phyloP scores from a whole-genome alignment of 2,888 invertebrate species.

The Cotesia congregata region DNA sequence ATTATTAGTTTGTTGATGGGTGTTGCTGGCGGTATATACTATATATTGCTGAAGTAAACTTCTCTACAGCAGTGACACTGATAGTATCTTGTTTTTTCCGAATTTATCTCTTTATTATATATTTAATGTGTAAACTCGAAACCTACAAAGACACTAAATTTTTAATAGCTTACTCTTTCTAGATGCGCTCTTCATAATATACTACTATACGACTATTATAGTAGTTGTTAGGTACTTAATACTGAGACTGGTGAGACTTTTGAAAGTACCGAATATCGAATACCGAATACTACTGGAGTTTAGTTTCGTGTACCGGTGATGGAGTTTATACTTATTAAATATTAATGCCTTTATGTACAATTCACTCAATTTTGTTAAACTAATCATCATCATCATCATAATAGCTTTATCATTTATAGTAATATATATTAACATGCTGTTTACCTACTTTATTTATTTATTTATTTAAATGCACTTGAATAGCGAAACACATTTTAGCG shows the following conservation, averaged over 20 bases:
- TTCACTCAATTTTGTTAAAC: background rate
- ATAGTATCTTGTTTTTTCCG: conserved; percentile 4
- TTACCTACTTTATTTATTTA: too few species aligned
- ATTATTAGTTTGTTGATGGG: conserved; percentile 48
- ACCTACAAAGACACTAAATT: background rate
- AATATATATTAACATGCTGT: too few species aligned
- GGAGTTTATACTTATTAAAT: background rate
- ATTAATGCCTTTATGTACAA: background rate
- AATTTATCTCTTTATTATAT: conserved; percentile 2
- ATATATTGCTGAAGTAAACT: conserved; percentile 39
- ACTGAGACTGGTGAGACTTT: too few species aligned
- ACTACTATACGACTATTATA: too few species aligned
- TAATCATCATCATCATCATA: too few species aligned
- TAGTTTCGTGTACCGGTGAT: background rate
- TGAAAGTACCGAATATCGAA: too few species aligned
- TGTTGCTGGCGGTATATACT: background rate
- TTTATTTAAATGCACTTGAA: too few species aligned
- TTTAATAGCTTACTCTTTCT: too few species aligned
- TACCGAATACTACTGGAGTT: background rate
- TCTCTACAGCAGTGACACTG: conserved; percentile 33
- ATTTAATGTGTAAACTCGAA: conserved; percentile 8
- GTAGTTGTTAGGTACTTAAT: too few species aligned
- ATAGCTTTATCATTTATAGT: too few species aligned
- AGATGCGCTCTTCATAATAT: too few species aligned
- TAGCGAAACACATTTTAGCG: too few species aligned